Evolutionary conservation across 2,888 invertebrate species (phyloP), one percentile per base, ranked within the genome.

Genomic region (Trichopria drosophilae): DNA sequence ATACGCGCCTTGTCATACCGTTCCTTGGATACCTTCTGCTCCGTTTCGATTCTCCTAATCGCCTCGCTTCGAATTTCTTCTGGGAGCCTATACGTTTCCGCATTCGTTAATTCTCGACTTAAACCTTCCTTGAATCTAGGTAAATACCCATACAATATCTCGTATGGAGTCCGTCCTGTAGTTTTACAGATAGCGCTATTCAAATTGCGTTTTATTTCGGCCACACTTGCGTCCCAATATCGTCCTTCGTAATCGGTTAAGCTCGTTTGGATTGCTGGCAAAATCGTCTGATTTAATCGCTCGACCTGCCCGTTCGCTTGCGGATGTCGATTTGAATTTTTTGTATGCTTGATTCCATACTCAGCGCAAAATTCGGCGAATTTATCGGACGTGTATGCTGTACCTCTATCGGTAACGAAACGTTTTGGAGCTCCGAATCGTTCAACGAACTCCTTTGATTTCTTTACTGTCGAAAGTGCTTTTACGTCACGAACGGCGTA

Each of bases 231-330:
- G n/a, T 60, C 56, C 50, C 60, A 57, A 7, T 36, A 34, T 16
- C 44, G 31, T 1, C 34, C 53, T 3, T 49, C 51, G 2, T 13
- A 34, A 2, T 43, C 26, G 16, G 23, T 13, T 3, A 47, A n/a
- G 16, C 7, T 51, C 0, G 41, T 28, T 13, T 36, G 36, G 5
- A 60, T 20, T 0, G 55, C 29, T 1, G 55, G 44, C 0, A 62
- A 16, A 6, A 60, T 9, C 1, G 57, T n/a, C n/a, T 44, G 44
- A 26, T 60, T 59, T 6, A 57, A 16, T 5, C 59, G 31, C 37
- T 62, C 60, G 1, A 57, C 55, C 19, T 28, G 52, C 1, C 57
- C 59, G 13, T 59, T 63, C 2, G 57, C 62, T 7, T 60, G 58
- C 1, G 58, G 53, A 34, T 61, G 58, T 9, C 55, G 31, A 13